phyloP scores from a whole-genome alignment of 92 coral and sea anemone species.

The Meandrina meandrites region DNA sequence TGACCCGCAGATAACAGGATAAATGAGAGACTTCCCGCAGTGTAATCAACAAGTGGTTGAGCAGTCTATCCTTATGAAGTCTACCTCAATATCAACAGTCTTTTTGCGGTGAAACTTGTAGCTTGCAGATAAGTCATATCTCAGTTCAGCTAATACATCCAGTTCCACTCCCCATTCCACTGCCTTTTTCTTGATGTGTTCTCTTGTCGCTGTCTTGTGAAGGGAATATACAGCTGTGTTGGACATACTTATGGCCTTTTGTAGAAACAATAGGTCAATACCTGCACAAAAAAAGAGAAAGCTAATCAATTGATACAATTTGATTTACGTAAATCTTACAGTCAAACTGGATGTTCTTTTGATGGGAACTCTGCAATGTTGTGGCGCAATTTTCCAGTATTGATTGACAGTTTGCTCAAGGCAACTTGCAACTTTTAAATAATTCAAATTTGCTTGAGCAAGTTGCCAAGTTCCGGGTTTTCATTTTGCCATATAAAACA shows the following conservation, averaged over 20 bases:
- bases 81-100: slow-evolving; percentile 96
- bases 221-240: slow-evolving; percentile 85
- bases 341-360: no score
- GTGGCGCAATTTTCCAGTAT: no score
- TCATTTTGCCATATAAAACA: no score
- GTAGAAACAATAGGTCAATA: slow-evolving; percentile 84
- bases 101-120: slow-evolving; percentile 85
- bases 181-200: slow-evolving; percentile 76
- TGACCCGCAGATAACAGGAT: no score
- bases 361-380: no score
- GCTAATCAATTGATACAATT: background rate
- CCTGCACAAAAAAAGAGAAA: slow-evolving; percentile 48
- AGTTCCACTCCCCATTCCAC: slow-evolving; percentile 75
- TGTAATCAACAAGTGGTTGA: background rate
- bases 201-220: slow-evolving; percentile 95
- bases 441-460: no score
- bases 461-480: no score
- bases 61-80: slow-evolving; percentile 78
- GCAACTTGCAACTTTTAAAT: no score
- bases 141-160: slow-evolving; percentile 94
- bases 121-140: slow-evolving; percentile 85
- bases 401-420: no score
- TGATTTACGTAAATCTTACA: no score
- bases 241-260: slow-evolving; percentile 80
- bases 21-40: no score